phyloP scores from a whole-genome alignment of 2,888 invertebrate species.

The Noctua comes region DNA sequence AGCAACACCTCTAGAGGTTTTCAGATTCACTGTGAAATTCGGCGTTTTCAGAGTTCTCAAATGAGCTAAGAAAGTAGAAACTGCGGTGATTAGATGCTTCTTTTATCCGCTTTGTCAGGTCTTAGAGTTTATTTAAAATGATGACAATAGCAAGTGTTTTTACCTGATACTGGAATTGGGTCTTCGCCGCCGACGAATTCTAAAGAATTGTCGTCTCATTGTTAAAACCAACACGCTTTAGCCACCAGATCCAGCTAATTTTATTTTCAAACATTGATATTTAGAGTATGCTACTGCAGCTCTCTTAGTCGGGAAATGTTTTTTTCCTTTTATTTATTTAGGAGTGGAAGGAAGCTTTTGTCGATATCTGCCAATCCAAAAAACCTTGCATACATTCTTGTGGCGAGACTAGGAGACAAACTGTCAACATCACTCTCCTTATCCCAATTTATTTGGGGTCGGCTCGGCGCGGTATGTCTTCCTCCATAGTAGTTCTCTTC shows the following conservation, averaged over 20 bases:
- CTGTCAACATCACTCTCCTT: not conserved
- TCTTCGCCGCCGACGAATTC: constrained; percentile 16
- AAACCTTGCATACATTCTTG: not conserved
- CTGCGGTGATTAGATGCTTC: not conserved
- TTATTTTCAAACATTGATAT: constrained; percentile 4
- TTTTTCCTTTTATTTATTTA: not conserved
- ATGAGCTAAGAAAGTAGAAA: constrained; percentile 31
- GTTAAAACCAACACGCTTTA: constrained; percentile 1
- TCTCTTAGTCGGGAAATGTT: not conserved
- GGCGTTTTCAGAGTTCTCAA: constrained; percentile 21
- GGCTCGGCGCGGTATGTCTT: not conserved
- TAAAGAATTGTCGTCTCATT: constrained; percentile 7
- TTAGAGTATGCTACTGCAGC: not conserved
- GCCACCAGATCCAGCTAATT: not conserved
- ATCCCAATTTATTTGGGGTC: not conserved
- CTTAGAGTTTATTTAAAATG: not conserved
- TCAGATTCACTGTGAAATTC: constrained; percentile 26
- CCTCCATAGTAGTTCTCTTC: not conserved
- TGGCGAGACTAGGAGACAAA: not conserved
- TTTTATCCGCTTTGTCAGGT: constrained; percentile 12
- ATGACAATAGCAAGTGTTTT: constrained; percentile 32
- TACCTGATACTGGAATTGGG: constrained; percentile 22
- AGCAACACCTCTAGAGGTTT: constrained; percentile 43
- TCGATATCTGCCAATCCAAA: not conserved
- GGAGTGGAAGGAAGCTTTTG: not conserved